Conservation (phyloP, 2,888 invertebrate genomes). For the Dichetophora obliterata region DNA sequence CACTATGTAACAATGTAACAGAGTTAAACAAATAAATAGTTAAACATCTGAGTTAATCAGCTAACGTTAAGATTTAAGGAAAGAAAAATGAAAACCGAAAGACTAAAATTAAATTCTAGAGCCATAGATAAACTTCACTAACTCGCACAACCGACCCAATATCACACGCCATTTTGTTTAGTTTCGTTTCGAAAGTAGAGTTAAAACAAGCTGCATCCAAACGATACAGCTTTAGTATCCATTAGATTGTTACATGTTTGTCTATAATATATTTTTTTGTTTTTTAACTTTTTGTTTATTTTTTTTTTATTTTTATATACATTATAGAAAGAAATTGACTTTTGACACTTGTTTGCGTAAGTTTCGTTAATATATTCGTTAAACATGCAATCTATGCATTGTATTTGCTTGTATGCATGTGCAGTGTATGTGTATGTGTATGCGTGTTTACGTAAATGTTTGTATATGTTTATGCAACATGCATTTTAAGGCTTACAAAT, state of each 20-base stretch:
- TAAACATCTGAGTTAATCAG: neutral
- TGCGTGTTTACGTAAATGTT: slow-evolving; percentile 24
- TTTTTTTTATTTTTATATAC: slow-evolving; percentile 6
- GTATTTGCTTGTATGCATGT: slow-evolving; percentile 18
- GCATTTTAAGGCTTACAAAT: slow-evolving; percentile 29
- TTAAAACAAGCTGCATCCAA: slow-evolving; percentile 8
- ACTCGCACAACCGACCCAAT: slow-evolving; percentile 66
- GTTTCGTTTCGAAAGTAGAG: slow-evolving; percentile 38
- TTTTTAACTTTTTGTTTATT: neutral
- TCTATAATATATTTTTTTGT: neutral
- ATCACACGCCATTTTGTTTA: slow-evolving; percentile 59
- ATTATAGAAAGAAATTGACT: slow-evolving; percentile 33
- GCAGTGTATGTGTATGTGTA: neutral
- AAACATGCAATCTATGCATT: slow-evolving; percentile 32
- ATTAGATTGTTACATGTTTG: slow-evolving; percentile 49
- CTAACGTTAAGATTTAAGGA: neutral
- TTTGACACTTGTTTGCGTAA: slow-evolving; percentile 15
- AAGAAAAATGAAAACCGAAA: neutral
- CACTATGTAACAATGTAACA: neutral
- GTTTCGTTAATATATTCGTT: slow-evolving; percentile 27
- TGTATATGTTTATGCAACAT: slow-evolving; percentile 45
- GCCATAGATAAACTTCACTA: slow-evolving; percentile 4
- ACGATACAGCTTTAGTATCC: neutral
- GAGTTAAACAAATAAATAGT: too few relatives aligned
- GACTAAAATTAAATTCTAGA: neutral